These are phyloP conservation scores for Calyptommatus sinebrachiatus DNA, from an alignment of 2,113 vertebrate genomes.

Conservation along the genomic window DNA sequence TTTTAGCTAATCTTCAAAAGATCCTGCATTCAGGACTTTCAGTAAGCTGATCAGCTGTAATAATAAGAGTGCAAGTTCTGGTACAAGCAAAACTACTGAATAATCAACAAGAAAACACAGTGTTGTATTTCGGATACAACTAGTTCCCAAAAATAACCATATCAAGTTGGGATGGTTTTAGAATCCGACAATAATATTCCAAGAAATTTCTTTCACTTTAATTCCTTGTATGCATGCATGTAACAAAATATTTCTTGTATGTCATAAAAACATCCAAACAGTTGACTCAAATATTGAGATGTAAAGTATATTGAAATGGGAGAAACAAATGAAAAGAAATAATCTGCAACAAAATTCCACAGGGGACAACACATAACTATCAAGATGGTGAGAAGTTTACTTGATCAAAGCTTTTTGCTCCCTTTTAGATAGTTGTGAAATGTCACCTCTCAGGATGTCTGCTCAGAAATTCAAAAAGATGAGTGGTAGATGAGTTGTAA, in stretches of 20 bases:
- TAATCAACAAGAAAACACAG: neutral
- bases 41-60: constrained; percentile 1
- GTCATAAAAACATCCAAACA: neutral
- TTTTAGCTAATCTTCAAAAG: neutral
- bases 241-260: neutral
- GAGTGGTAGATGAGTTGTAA: too few relatives aligned
- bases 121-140: neutral
- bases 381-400: too few relatives aligned
- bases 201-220: neutral
- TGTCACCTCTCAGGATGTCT: too few relatives aligned
- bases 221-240: neutral
- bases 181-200: neutral
- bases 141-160: neutral
- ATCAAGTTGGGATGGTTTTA: neutral
- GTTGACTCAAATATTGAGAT: neutral
- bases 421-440: too few relatives aligned
- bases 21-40: neutral
- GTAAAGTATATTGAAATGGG: neutral
- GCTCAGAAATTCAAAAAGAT: too few relatives aligned
- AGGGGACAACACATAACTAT: neutral
- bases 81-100: neutral
- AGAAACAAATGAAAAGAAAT: neutral
- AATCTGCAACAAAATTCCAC: neutral
- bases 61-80: neutral
- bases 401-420: too few relatives aligned